phyloP scores from a whole-genome alignment of 2,888 invertebrate species.

The Alloscopus bannaensis region DNA sequence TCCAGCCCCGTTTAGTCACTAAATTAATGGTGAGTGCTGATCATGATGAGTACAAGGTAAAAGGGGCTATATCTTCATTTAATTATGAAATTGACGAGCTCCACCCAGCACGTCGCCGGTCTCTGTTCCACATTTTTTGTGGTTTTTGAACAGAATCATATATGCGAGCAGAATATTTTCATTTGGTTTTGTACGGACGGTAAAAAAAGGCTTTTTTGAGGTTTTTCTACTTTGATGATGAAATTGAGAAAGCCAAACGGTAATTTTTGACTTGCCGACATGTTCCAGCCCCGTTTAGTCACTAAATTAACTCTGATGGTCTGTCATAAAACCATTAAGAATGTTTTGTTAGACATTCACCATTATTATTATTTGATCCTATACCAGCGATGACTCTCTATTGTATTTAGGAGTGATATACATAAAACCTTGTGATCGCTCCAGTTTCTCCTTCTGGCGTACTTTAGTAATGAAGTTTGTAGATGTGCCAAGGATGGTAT shows the following conservation, averaged over 20 bases:
- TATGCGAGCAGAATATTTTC: neutral
- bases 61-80: slow-evolving; percentile 71
- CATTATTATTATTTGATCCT: slow-evolving; percentile 42
- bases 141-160: slow-evolving; percentile 53
- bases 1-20: slow-evolving; percentile 70
- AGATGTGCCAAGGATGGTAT: too few species aligned
- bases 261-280: slow-evolving; percentile 62
- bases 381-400: slow-evolving; percentile 2
- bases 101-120: slow-evolving; percentile 68
- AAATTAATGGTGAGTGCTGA: slow-evolving; percentile 72
- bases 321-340: slow-evolving; percentile 70
- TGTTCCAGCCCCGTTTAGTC: slow-evolving; percentile 69
- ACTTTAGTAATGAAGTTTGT: slow-evolving; percentile 27
- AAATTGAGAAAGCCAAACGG: slow-evolving; percentile 37
- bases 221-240: slow-evolving; percentile 47
- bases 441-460: slow-evolving; percentile 28
- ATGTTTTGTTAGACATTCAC: slow-evolving; percentile 27
- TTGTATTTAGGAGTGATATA: slow-evolving; percentile 7
- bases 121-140: slow-evolving; percentile 56
- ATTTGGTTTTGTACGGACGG: neutral
- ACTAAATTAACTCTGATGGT: slow-evolving; percentile 72
- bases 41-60: slow-evolving; percentile 16
- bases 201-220: slow-evolving; percentile 14
- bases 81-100: slow-evolving; percentile 72
- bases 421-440: neutral